Evolutionary conservation across 2,797 vertebrate genomes (phyloP).

Genomic region (Chiloscyllium punctatum): DNA sequence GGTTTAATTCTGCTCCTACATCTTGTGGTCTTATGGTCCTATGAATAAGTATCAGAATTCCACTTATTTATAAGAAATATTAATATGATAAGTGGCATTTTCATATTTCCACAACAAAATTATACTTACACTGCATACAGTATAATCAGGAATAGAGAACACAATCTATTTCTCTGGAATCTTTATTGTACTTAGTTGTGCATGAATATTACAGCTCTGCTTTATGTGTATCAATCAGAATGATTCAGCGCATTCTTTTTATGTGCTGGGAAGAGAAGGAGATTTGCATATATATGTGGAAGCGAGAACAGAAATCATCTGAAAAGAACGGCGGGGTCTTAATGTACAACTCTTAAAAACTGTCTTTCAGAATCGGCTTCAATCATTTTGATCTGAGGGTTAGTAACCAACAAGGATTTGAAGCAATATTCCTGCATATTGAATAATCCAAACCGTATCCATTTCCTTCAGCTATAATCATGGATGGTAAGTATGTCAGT

Average conservation of each 20-base stretch:
- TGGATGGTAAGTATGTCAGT: neutral
- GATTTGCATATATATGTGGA: neutral
- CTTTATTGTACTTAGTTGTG: neutral
- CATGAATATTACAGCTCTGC: neutral
- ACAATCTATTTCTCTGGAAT: neutral
- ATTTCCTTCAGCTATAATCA: neutral
- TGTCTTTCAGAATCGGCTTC: neutral
- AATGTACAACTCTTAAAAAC: neutral
- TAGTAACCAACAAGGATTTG: neutral
- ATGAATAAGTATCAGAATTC: neutral
- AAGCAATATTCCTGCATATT: neutral
- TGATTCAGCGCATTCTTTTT: neutral
- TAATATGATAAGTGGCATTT: neutral
- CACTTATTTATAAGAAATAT: neutral
- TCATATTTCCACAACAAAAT: neutral
- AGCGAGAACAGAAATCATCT: slow-evolving; percentile 11
- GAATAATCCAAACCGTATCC: neutral
- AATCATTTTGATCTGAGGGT: neutral
- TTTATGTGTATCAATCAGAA: neutral
- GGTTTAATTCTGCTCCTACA: no score
- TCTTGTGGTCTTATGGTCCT: neutral
- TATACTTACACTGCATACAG: neutral
- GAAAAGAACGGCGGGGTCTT: neutral
- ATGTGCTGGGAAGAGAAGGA: neutral
- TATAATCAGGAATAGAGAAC: neutral